Evolutionary conservation across 2,888 invertebrate genomes (phyloP).

Genomic region (Latrodectus hesperus): DNA sequence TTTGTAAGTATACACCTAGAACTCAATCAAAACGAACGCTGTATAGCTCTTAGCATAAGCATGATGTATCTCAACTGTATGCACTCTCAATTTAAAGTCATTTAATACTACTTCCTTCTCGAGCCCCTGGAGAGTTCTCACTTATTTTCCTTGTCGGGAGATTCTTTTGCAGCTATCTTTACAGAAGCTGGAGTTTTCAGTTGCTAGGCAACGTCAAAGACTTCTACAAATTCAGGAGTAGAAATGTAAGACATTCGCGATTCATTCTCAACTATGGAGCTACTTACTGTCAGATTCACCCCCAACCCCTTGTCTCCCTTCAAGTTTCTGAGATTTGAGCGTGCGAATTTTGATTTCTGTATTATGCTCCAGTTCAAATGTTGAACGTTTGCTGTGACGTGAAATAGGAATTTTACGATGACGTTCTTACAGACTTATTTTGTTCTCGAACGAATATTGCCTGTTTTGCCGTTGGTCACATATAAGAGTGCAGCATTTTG

Average conservation of each 20-base stretch:
- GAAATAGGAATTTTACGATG: conserved; percentile 10
- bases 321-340: conserved; percentile 1
- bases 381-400: conserved; percentile 3
- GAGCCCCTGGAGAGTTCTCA: not conserved
- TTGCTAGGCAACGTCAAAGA: not conserved
- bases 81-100: not conserved
- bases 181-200: not conserved
- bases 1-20: too few relatives aligned
- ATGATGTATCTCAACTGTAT: not conserved
- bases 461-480: not conserved
- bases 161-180: not conserved
- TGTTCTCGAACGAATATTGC: conserved; percentile 2
- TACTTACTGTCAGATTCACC: not conserved
- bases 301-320: not conserved
- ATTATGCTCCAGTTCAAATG: conserved; percentile 24
- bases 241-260: not conserved
- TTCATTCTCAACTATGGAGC: not conserved
- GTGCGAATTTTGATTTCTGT: conserved; percentile 24
- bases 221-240: not conserved
- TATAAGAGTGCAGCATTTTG: not conserved
- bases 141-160: not conserved
- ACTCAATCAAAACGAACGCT: not conserved
- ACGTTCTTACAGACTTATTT: not conserved
- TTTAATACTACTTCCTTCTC: not conserved
- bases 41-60: not conserved